Conservation (phyloP, 2,797 vertebrate genomes). For the Hephaestus fuliginosus region DNA sequence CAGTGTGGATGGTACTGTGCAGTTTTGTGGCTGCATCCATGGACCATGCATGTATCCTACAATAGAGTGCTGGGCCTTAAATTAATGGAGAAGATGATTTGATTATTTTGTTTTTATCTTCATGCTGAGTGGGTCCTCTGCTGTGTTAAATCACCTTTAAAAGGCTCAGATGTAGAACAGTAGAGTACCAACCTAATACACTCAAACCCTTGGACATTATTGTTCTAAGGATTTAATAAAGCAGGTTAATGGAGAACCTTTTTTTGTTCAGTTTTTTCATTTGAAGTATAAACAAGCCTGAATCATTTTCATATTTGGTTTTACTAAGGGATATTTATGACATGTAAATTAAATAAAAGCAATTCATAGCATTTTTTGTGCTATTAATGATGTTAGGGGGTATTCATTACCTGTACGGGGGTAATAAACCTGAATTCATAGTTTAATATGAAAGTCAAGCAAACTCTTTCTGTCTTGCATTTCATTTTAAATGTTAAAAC, state of each 20-base stretch:
- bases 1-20: not conserved
- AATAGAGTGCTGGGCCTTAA: not conserved
- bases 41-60: not conserved
- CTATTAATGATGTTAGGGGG: not conserved
- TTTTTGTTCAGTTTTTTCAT: not conserved
- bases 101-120: not conserved
- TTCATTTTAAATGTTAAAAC: not conserved
- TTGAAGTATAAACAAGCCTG: not conserved
- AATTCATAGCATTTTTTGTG: not conserved
- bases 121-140: not conserved
- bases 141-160: not conserved
- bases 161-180: not conserved
- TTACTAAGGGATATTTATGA: not conserved
- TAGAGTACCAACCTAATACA: not conserved
- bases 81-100: not conserved
- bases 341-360: not conserved
- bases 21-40: not conserved
- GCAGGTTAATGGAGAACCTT: not conserved
- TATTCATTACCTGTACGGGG: not conserved
- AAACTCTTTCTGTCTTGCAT: not conserved
- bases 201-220: not conserved
- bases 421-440: not conserved
- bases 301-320: not conserved
- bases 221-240: constrained; percentile 4
- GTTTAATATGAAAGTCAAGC: not conserved